phyloP scores from a whole-genome alignment of 1,140 invertebrate species.

The Hirudo medicinalis region DNA sequence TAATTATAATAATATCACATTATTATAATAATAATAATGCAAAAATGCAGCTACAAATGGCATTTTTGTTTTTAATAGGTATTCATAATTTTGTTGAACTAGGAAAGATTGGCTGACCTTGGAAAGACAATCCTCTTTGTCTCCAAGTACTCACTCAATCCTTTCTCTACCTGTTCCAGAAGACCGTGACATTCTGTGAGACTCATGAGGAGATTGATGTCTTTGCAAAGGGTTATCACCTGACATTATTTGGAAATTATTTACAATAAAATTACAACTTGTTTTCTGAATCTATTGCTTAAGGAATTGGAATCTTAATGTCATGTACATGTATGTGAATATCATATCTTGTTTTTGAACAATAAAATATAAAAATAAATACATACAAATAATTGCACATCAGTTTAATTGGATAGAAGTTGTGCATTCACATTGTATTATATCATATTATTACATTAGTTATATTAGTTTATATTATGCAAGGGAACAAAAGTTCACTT shows the following conservation, averaged over 20 bases:
- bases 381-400: too few species aligned
- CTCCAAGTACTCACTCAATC: slow-evolving; percentile 64
- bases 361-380: neutral
- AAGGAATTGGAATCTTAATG: too few species aligned
- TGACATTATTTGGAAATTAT: slow-evolving; percentile 19
- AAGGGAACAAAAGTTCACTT: slow-evolving; percentile 40
- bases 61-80: too few species aligned
- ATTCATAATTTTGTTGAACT: too few species aligned
- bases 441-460: neutral
- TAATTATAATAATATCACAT: too few species aligned
- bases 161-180: slow-evolving; percentile 56
- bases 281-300: neutral
- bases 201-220: slow-evolving; percentile 49
- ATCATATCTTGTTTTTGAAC: too few species aligned
- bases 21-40: too few species aligned
- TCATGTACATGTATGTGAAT: too few species aligned
- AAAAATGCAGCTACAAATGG: too few species aligned
- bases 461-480: slow-evolving; percentile 24
- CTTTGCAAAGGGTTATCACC: slow-evolving; percentile 43
- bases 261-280: neutral
- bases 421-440: too few species aligned
- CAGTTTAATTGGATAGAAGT: too few species aligned
- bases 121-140: slow-evolving; percentile 68
- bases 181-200: slow-evolving; percentile 54
- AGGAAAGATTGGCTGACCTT: slow-evolving; percentile 28